phyloP scores from a whole-genome alignment of 1,140 invertebrate genomes.

The Pinna nobilis region DNA sequence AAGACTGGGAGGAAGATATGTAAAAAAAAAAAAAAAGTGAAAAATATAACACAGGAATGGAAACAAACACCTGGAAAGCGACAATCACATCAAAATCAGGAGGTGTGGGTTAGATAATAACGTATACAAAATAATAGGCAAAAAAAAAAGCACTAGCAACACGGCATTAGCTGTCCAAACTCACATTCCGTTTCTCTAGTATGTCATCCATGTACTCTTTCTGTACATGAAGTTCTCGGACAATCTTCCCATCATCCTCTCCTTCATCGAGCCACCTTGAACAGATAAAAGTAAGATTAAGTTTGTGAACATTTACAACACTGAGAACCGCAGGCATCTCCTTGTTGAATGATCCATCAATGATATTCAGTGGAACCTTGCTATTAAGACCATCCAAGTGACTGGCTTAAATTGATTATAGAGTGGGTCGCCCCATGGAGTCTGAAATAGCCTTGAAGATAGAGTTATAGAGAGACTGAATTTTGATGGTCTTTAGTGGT shows the following conservation, averaged over 20 bases:
- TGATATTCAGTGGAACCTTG: no score
- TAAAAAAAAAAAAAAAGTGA: no score
- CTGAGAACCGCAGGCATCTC: no score
- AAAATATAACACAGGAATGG: neutral
- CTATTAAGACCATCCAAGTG: no score
- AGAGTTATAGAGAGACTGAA: no score
- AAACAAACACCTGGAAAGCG: conserved; percentile 2
- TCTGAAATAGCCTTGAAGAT: no score
- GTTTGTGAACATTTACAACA: no score
- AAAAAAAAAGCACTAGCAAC: neutral
- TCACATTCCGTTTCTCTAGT: conserved; percentile 68
- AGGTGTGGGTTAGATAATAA: neutral
- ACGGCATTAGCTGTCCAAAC: conserved; percentile 10
- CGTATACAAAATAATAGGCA: neutral
- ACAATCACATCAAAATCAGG: neutral
- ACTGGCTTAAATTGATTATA: no score
- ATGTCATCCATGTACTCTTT: conserved; percentile 71
- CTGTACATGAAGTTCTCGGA: conserved; percentile 68
- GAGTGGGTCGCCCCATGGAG: no score
- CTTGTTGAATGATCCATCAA: no score
- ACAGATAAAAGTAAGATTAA: conserved; percentile 2
- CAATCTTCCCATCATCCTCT: conserved; percentile 73
- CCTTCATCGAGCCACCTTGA: conserved; percentile 72
- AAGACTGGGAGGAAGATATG: no score
- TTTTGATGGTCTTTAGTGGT: no score